Evolutionary conservation across 2,797 vertebrate species (phyloP), one percentile per base, ranked within the genome.

Genomic region (Onychomys torridus): DNA sequence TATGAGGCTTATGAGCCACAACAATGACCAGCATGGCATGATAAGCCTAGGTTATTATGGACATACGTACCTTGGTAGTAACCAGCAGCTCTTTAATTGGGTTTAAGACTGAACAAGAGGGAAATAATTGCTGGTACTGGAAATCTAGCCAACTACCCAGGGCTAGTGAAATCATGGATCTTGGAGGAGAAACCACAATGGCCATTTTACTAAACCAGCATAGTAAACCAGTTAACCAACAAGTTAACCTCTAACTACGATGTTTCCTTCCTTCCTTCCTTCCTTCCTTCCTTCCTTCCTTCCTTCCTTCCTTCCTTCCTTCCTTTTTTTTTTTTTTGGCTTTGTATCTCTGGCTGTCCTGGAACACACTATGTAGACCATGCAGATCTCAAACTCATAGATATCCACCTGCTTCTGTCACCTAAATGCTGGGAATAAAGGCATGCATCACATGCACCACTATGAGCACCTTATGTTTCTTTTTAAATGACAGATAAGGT

Each of bases 401-500:
- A 67, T 2, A 49, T 25, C 19, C 34, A 67, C 12, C 43, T 52
- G 43, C 21, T 12, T 85, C 83, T 69, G 1, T 17, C 32, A 67
- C 12, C 32, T 23, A 86, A 46, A 52, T 25, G 13, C 43, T 67
- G 43, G 4, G 12, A 84, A n/a, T 49, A 67, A 67, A 49, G 63
- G 32, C 12, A 14, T n/a, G 19, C 4, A 13, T 12, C 61, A 46
- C 59, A 25, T n/a, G 11, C 4, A 13, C 21, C 43, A 63, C 59
- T 49, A 7, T 34, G 17, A 4, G 32, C 6, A 32, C 11, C 9
- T 19, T 40, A 21, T 55, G 16, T 57, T 40, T 57, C 8, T 71
- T 52, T 73, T 95, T 82, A 34, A 90, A 34, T 84, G 52, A 61
- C 10, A 77, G n/a, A 3, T 93, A 94, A 93, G 95, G 73, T 17